phyloP scores from a whole-genome alignment of 2,113 vertebrate genomes.

The Microtus ochrogaster region DNA sequence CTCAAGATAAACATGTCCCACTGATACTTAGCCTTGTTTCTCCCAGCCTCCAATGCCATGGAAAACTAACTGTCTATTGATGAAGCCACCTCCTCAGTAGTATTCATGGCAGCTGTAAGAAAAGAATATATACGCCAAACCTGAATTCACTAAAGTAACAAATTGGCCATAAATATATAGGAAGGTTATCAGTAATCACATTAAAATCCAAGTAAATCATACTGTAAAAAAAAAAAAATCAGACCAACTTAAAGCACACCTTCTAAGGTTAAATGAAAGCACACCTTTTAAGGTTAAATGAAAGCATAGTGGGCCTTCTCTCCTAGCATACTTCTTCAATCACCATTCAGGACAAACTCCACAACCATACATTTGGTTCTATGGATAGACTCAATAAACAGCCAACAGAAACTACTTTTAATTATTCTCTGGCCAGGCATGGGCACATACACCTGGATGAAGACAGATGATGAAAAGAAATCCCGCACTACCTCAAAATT shows the following conservation, averaged over 20 bases:
- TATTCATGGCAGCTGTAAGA: background rate
- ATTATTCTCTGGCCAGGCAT: background rate
- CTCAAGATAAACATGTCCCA: background rate
- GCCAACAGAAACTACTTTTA: background rate
- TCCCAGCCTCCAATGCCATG: background rate
- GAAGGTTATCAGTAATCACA: background rate
- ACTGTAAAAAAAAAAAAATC: background rate
- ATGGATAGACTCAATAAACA: background rate
- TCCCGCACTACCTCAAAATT: too few species aligned
- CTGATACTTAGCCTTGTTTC: background rate
- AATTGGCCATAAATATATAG: background rate
- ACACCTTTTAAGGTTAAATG: background rate
- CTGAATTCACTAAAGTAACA: constrained; percentile 1
- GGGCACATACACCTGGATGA: too few species aligned
- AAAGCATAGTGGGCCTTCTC: background rate
- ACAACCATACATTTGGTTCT: background rate
- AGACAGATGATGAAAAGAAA: too few species aligned
- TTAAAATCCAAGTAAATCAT: background rate
- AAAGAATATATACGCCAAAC: background rate
- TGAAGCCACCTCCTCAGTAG: background rate
- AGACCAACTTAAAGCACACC: background rate
- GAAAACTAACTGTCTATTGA: background rate
- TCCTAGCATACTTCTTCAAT: background rate
- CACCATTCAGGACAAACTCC: background rate
- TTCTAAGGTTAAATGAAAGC: background rate